Evolutionary conservation across 2,797 vertebrate species (phyloP), one percentile per base, ranked within the genome.

Genomic region (Cheracebus regulus): DNA sequence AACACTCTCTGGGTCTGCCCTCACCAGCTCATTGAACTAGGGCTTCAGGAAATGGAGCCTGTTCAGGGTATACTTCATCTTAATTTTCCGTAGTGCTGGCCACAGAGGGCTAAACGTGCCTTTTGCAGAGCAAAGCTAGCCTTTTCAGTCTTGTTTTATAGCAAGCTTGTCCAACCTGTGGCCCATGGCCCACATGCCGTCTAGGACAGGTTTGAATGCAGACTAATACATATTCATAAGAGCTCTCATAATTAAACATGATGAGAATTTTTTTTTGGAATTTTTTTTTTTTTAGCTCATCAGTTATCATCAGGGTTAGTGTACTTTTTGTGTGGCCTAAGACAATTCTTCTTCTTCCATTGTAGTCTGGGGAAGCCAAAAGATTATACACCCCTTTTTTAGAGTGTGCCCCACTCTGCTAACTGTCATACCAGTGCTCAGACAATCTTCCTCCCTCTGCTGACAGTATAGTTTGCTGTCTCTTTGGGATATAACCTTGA

Each of bases 401-500:
- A 67, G 33, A 67, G 64, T 67, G 64, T n/a, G 15, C 2, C 24
- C 22, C 24, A 15, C 50, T 86, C 26, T 81, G 64, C 70, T 39
- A 30, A 75, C 7, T 72, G 28, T 72, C 78, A 48, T 46, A 46
- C 46, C 70, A 84, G 72, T 48, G 36, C 83, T 70, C 72, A 44
- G 26, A 93, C 36, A 41, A 57, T 48, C 36, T 79, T 85, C 76
- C 76, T 79, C 30, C 44, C 57, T 89, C 61, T 93, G 67, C 94
- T 94, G 33, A 93, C 58, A 78, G 61, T 26, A 52, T 2, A 46
- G 39, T 90, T 67, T 94, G 28, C 64, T 92, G 81, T 95, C 75
- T 87, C 33, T 78, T 64, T 58, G 86, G 82, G n/a, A 96, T 72
- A 92, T 84, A 96, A 96, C 88, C 93, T 95, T 97, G 90, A 96